Percentiles rank a stretch among this genome's conserved stretches.
Evolutionary conservation across 2,888 invertebrate species (phyloP).

Genomic region (Lamellibrachia columna): DNA sequence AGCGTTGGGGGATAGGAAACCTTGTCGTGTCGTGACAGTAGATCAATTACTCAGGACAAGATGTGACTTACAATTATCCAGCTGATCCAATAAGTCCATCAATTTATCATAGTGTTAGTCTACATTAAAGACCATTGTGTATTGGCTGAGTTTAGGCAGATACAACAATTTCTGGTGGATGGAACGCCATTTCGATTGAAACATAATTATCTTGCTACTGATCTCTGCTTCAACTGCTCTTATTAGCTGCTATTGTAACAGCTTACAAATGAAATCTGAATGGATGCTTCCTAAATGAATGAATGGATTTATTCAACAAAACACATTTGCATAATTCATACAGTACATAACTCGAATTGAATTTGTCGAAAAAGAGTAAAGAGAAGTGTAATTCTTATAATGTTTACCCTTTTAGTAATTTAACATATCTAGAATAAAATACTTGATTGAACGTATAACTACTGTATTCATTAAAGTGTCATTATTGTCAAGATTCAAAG

Average conservation of each 20-base stretch:
- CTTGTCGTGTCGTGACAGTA: background rate
- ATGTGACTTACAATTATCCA: background rate
- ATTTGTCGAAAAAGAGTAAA: too few relatives aligned
- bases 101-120: background rate
- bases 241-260: background rate
- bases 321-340: too few relatives aligned
- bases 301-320: too few relatives aligned
- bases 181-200: background rate
- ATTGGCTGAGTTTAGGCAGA: background rate
- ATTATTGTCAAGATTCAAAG: too few relatives aligned
- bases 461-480: too few relatives aligned
- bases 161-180: background rate
- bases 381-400: too few relatives aligned
- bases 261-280: background rate
- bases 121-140: background rate
- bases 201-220: background rate
- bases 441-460: too few relatives aligned
- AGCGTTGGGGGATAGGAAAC: background rate
- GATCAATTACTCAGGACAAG: background rate
- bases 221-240: background rate
- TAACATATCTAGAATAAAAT: too few relatives aligned
- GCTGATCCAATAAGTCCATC: background rate
- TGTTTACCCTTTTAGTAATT: too few relatives aligned
- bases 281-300: background rate
- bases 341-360: too few relatives aligned